phyloP scores from a whole-genome alignment of 2,888 invertebrate genomes.

The Biston betularia region DNA sequence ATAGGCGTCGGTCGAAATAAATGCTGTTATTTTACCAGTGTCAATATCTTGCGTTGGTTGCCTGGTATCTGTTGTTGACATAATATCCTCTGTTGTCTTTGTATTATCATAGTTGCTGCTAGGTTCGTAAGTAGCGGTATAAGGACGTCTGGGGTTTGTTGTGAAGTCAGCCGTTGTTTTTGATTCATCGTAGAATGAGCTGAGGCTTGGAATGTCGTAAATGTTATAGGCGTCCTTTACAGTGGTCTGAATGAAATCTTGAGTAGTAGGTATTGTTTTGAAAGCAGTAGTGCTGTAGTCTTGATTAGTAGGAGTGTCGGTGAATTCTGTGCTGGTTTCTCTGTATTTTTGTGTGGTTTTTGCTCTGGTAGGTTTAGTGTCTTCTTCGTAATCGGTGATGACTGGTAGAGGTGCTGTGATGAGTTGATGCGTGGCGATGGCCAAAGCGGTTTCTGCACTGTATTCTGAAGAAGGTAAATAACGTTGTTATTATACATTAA shows the following conservation, averaged over 20 bases:
- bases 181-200: slow-evolving; percentile 38
- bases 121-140: slow-evolving; percentile 38
- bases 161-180: slow-evolving; percentile 36
- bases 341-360: slow-evolving; percentile 67
- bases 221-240: slow-evolving; percentile 52
- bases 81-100: slow-evolving; percentile 35
- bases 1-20: slow-evolving; percentile 33
- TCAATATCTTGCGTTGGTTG: slow-evolving; percentile 35
- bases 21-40: slow-evolving; percentile 39
- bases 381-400: slow-evolving; percentile 68
- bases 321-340: slow-evolving; percentile 69
- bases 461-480: slow-evolving; percentile 60
- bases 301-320: slow-evolving; percentile 56
- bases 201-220: slow-evolving; percentile 51
- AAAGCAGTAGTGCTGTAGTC: slow-evolving; percentile 70
- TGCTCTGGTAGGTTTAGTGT: slow-evolving; percentile 56
- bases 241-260: slow-evolving; percentile 58
- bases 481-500: neutral
- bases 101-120: slow-evolving; percentile 37
- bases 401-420: slow-evolving; percentile 77
- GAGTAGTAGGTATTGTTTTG: slow-evolving; percentile 46
- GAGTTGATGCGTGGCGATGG: slow-evolving; percentile 80
- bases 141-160: slow-evolving; percentile 34
- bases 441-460: slow-evolving; percentile 77
- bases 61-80: slow-evolving; percentile 25